Evolutionary conservation across 2,797 vertebrate species (phyloP).

Genomic region (Sebastes oblongus): DNA sequence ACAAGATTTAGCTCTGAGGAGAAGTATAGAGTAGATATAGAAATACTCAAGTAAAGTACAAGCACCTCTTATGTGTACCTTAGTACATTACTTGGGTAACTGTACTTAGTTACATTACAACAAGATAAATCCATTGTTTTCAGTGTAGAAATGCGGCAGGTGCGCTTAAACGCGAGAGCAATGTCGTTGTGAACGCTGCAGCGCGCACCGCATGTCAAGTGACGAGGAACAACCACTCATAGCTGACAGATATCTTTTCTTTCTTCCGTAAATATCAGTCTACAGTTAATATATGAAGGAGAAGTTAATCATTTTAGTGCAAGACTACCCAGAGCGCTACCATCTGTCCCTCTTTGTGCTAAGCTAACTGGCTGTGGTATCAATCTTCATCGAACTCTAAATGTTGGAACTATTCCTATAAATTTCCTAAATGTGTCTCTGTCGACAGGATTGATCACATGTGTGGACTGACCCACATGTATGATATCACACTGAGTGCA

Average conservation of each 20-base stretch:
- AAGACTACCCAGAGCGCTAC: too few relatives aligned
- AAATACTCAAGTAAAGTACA: background rate
- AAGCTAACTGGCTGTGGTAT: background rate
- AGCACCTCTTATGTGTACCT: background rate
- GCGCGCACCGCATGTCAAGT: too few relatives aligned
- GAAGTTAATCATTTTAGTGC: too few relatives aligned
- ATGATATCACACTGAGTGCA: background rate
- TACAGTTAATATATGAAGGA: too few relatives aligned
- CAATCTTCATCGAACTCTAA: too few relatives aligned
- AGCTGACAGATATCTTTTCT: too few relatives aligned
- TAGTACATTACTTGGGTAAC: background rate
- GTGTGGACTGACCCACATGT: background rate
- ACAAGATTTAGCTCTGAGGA: background rate
- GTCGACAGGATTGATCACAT: background rate
- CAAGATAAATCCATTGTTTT: background rate
- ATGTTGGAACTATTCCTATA: background rate
- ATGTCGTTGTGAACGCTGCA: too few relatives aligned
- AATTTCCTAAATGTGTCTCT: background rate
- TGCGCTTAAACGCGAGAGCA: too few relatives aligned
- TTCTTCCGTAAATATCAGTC: too few relatives aligned
- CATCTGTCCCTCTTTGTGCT: background rate
- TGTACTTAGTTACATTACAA: background rate
- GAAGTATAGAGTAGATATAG: background rate
- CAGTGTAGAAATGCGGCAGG: too few relatives aligned
- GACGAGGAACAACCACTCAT: too few relatives aligned